These are phyloP conservation scores for Lamprologus lemairii DNA, from an alignment of 2,113 vertebrate species.

Conservation along the genomic window DNA sequence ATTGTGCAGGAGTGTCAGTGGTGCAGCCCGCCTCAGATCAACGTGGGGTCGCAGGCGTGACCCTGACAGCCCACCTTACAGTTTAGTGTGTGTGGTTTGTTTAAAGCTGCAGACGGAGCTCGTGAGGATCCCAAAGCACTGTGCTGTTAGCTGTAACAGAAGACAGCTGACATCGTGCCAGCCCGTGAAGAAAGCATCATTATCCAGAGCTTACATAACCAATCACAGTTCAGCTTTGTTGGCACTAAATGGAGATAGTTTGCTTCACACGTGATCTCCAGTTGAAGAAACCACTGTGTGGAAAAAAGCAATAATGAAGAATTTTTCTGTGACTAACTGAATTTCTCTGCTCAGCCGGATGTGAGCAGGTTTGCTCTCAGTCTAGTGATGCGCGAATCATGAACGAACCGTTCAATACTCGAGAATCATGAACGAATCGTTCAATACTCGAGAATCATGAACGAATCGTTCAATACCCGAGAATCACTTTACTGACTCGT, in stretches of 20 bases:
- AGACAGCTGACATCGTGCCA: not conserved
- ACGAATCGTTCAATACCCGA: accelerated
- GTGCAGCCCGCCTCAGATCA: not conserved
- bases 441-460: no score
- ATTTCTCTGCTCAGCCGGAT: not conserved
- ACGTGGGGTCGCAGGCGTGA: not conserved
- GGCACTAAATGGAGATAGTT: not conserved
- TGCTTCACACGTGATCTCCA: accelerated
- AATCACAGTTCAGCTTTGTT: not conserved
- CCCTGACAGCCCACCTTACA: accelerated
- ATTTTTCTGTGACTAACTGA: not conserved
- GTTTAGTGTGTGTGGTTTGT: accelerated
- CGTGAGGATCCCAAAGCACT: accelerated
- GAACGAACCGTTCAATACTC: accelerated
- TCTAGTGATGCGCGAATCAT: no score
- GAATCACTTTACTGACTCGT: no score
- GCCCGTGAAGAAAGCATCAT: not conserved
- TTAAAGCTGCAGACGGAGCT: not conserved
- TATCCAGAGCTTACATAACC: not conserved
- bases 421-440: accelerated
- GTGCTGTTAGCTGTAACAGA: not conserved
- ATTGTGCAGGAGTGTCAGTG: not conserved
- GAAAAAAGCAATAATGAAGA: accelerated
- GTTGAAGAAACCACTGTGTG: accelerated
- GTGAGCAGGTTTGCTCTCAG: not conserved